Base-by-base conservation (phyloP, 2,113 vertebrate species). In the Herpetotheres cachinnans region DNA sequence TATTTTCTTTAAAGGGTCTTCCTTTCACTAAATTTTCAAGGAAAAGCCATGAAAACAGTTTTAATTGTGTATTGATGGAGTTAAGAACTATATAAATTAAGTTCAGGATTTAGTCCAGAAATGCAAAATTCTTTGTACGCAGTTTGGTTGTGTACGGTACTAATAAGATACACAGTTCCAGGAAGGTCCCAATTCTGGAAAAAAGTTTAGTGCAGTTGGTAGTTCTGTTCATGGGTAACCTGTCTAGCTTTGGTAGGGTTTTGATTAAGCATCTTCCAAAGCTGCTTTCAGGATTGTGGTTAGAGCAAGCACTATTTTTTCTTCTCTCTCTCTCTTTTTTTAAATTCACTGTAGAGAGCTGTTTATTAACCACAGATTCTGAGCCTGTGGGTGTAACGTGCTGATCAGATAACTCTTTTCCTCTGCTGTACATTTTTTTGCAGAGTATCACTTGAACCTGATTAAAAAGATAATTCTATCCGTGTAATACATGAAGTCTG, bases 361-460 rank as follows among this genome's bases (percentile, higher is more conserved):
- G 86, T 91, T 95, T 92, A 83, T 95, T 97, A 97, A 97, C 98
- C 96, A 54, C 97, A 98, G 52, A 14, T 42, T 93, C 49, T 77
- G 79, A 91, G 47, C 76, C 50, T 63, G 82, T 93, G 89, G 96
- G 93, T 96, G 95, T 94, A 88, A 65, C 20, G 5, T 74, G 21
- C 72, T 91, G 92, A 98, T 98, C 97, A 98, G 97, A 97, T 96
- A 97, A 90, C 46, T 69, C 80, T 86, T 94, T 98, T 98, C 97
- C 98, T 97, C 96, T 97, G 89, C 95, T 47, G 50, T 97, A 47
- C 47, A 73, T 80, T 65, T 96, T 93, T 94, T 89, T 93, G 72
- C 73, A 82, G 66, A 82, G 13, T n/a, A 82, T 91, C 55, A 50
- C 70, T 95, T 80, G 74, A 91, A 72, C n/a, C 21, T 58, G 93